Percentiles rank a stretch among this genome's conserved stretches.
Evolutionary conservation across 2,888 invertebrate genomes (phyloP).

Genomic region (Steromphala cineraria): DNA sequence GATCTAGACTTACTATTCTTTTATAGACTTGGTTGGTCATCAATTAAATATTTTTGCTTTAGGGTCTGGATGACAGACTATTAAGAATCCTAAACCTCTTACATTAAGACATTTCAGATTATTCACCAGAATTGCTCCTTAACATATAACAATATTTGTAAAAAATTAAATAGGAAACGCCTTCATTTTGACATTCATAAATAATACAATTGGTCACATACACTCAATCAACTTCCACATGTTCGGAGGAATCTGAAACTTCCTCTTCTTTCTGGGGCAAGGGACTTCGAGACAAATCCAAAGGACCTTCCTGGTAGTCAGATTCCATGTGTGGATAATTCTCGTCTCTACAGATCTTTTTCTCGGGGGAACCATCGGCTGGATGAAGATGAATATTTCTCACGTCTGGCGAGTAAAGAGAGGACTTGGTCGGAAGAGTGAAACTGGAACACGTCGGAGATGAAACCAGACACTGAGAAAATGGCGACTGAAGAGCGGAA

Average conservation of each 20-base stretch:
- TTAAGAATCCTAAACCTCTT: no score
- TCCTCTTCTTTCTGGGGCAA: neutral
- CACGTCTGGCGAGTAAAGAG: neutral
- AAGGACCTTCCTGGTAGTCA: conserved; percentile 55
- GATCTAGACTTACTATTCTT: no score
- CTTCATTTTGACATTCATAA: neutral
- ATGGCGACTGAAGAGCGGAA: conserved; percentile 1
- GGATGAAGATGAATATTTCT: neutral
- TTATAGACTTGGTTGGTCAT: no score
- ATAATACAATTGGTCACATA: neutral
- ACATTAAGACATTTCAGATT: no score
- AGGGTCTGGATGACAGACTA: no score
- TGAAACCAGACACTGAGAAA: neutral
- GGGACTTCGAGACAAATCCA: conserved; percentile 51
- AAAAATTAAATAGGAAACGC: no score
- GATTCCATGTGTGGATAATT: conserved; percentile 23
- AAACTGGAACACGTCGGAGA: neutral
- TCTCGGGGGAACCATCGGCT: neutral
- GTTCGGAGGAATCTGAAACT: neutral
- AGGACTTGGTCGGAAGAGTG: neutral
- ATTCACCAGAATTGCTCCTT: no score
- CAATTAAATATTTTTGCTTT: no score
- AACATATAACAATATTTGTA: no score
- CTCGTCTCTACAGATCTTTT: neutral
- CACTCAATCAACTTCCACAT: conserved; percentile 11